Base-by-base conservation (phyloP, 2,797 vertebrate species). In the Lepidocolaptes lacrymiger region DNA sequence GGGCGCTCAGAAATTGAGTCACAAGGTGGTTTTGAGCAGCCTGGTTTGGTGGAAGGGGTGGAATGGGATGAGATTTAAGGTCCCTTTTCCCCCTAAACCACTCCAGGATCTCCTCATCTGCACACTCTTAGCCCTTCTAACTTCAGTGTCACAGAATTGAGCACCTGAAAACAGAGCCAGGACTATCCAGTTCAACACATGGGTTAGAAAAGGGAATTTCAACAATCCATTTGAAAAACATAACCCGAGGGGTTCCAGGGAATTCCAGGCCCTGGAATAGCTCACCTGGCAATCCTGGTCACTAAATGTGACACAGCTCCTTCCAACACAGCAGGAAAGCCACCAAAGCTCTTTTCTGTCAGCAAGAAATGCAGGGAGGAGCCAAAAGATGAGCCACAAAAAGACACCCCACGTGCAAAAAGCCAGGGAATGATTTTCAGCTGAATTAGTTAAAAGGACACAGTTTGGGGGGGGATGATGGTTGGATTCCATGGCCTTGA, bases 151-250 rank as follows among this genome's bases (percentile, higher is more conserved):
- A 52, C 30, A 49, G 61, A 49, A 46, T 18, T 7, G 19, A 69
- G 43, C 37, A 69, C 26, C 41, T 7, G 17, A 36, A 37, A 56
- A 10, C 5, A 52, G 39, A 74, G 30, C 14, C 43, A 69, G 55
- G 77, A 37, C n/a, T 24, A 5, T 11, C 32, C 44, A 52, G 18
- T 22, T 62, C 22, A 69, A 48, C 0, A 20, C 1, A n/a, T 0
- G 5, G 18, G 24, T 44, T 34, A 28, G 2, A 22, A 39, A 72
- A 77, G 34, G 37, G 27, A 75, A 51, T 13, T 26, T 48, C 67
- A 71, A 20, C 34, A 62, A 8, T 5, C 26, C 55, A 17, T 4
- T 24, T 49, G 82, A 44, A 30, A 73, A 74, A 44, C 2, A 39
- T 0, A 59, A 23, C 24, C 36, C 24, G 36, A 54, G 32, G 23